Evolutionary conservation across 1,140 invertebrate genomes (phyloP).

Genomic region (Phymastichus coffea): DNA sequence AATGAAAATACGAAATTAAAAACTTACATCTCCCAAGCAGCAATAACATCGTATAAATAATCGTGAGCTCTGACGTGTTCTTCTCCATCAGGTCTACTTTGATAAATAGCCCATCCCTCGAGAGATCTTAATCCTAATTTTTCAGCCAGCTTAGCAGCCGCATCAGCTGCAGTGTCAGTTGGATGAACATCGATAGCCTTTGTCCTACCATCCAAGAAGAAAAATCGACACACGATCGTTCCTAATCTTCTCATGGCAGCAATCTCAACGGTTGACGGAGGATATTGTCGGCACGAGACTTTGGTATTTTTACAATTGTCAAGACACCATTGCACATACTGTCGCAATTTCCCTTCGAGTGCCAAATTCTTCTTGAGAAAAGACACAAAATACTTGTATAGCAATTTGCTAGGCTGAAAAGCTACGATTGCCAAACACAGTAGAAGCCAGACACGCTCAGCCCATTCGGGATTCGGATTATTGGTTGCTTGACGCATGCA

Average conservation of each 20-base stretch:
- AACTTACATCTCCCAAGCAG: slow-evolving; percentile 86
- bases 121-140: slow-evolving; percentile 80
- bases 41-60: slow-evolving; percentile 92
- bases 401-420: slow-evolving; percentile 87
- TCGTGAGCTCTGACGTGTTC: slow-evolving; percentile 91
- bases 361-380: slow-evolving; percentile 75
- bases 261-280: slow-evolving; percentile 90
- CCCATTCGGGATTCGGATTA: slow-evolving; percentile 78
- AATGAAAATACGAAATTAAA: background rate
- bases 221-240: slow-evolving; percentile 92
- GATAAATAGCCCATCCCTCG: slow-evolving; percentile 94
- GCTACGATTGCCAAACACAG: slow-evolving; percentile 86
- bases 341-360: slow-evolving; percentile 70
- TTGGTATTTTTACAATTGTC: slow-evolving; percentile 89
- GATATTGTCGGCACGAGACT: slow-evolving; percentile 76
- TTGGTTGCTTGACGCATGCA: slow-evolving; percentile 81
- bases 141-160: slow-evolving; percentile 84
- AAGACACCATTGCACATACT: slow-evolving; percentile 92
- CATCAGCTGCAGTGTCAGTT: slow-evolving; percentile 88
- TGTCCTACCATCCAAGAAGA: slow-evolving; percentile 91
- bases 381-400: slow-evolving; percentile 75
- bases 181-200: slow-evolving; percentile 95
- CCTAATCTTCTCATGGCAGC: slow-evolving; percentile 89
- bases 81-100: slow-evolving; percentile 79
- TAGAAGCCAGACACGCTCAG: slow-evolving; percentile 84